Base-by-base conservation (phyloP, 2,888 invertebrate genomes). In the Diplazon laetatorius region DNA sequence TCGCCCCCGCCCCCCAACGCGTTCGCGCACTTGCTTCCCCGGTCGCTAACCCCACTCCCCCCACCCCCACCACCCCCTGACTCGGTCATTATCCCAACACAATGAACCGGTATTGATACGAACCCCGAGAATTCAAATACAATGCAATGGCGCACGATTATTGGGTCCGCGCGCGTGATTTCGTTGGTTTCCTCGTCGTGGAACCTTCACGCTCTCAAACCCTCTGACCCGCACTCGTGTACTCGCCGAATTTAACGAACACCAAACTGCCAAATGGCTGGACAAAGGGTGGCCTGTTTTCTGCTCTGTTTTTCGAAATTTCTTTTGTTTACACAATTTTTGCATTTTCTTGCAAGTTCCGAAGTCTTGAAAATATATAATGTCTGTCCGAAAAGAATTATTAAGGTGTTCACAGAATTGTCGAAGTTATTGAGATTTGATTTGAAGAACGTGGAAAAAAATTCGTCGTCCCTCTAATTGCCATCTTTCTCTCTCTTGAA, bases 81-180 rank as follows among this genome's bases (percentile, higher is more conserved):
- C n/a, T n/a, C n/a, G n/a, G n/a, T n/a, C 89, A 89, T 89, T 90
- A 90, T 87, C 85, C 87, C 85, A 82, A 85, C 86, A 89, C 87
- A 89, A 89, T 89, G 89, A 88, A 83, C 84, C 82, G 87, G 88
- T 89, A 89, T 90, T 90, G 89, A 89, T 88, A 88, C 89, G n/a
- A n/a, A n/a, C 89, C 86, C 85, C 86, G 85, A 85, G 84, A 89
- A 90, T 90, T 88, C 89, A 89, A 86, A 90, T 89, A 86, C 89
- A 89, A 90, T 90, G 89, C 89, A 90, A 90, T 90, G 89, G 89
- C 87, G 87, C 87, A 86, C 87, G 87, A 87, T n/a, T n/a, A n/a
- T 89, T 83, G 87, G 83, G 83, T 84, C 78, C 82, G 80, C 73
- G 80, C 77, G n/a, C 20, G 66, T 46, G 60, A 14, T 14, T 46